Base-by-base conservation (phyloP, 2,797 vertebrate species). In the Luscinia megarhynchos region DNA sequence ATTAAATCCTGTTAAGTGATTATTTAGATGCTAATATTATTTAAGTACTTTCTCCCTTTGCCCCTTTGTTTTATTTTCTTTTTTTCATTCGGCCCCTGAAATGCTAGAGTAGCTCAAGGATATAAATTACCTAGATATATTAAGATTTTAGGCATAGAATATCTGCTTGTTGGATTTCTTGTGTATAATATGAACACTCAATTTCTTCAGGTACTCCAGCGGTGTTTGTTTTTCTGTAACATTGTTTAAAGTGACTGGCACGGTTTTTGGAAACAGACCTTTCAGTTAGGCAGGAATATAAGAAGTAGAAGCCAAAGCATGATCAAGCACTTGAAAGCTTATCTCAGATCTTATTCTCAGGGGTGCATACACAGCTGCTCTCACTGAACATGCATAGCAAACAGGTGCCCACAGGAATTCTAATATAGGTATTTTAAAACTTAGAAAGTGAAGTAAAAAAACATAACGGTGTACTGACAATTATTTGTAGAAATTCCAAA, bases 401-500 rank as follows among this genome's bases (percentile, higher is more conserved):
- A 23, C 41, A 77, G 20, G 10, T 79, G 53, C 14, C 45, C 53
- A 34, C 3, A 12, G 30, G 69, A 94, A 81, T 62, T 34, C 4
- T 85, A 72, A 67, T 58, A n/a, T 2, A 61, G 2, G 6, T 69
- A 36, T 88, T 74, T 78, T 26, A 72, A 38, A 76, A 18, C 20
- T 64, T 48, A 10, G 23, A 75, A 83, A 85, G 80, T 14, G 8
- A 15, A 24, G 43, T 23, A 32, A 73, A 81, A 89, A 46, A 15
- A 0, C 18, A 7, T 40, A 63, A 51, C 2, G 0, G 1, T 55
- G 3, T 5, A 19, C 24, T 40, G 20, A 30, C 1, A 53, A 77
- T 63, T 91, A 21, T 26, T 34, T 78, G 23, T 72, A 19, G 21
- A 84, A 93, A 53, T 64, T n/a, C 13, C 27, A 46, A 12, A 57